A percentile compares a stretch with the other conserved stretches of the same genome.
phyloP scores from a whole-genome alignment of 2,888 invertebrate species.

The Laspeyria flexula region DNA sequence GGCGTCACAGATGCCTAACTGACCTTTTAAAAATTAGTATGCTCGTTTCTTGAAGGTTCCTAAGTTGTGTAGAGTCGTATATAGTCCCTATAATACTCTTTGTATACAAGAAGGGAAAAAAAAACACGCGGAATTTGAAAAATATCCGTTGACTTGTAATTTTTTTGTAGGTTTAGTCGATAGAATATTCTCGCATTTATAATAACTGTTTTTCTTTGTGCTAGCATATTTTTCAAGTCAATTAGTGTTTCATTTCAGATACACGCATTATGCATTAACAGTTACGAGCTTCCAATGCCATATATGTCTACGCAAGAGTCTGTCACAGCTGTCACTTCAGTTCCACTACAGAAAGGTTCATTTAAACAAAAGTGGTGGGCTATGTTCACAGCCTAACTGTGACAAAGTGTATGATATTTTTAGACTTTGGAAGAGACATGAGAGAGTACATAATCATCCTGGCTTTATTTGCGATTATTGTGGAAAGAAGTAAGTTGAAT shows the following conservation, averaged over 20 bases:
- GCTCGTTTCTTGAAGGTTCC: too few species aligned
- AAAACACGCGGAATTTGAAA: too few species aligned
- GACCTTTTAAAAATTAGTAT: too few species aligned
- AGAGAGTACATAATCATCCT: slow-evolving; percentile 41
- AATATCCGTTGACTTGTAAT: too few species aligned
- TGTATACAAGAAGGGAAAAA: too few species aligned
- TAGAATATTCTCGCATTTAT: too few species aligned
- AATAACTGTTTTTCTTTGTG: too few species aligned
- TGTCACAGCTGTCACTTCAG: slow-evolving; percentile 43
- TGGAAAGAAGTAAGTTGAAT: slow-evolving; percentile 53
- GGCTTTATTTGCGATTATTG: slow-evolving; percentile 60
- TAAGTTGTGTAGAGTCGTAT: too few species aligned
- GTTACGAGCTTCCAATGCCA: slow-evolving; percentile 47
- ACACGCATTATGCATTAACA: slow-evolving; percentile 38
- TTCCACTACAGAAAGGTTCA: slow-evolving; percentile 66
- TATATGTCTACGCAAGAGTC: slow-evolving; percentile 44
- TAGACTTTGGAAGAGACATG: slow-evolving; percentile 54
- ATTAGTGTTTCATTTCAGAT: slow-evolving; percentile 43
- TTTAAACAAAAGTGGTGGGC: slow-evolving; percentile 58
- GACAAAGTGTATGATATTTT: slow-evolving; percentile 45
- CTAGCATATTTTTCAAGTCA: too few species aligned
- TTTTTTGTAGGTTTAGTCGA: too few species aligned
- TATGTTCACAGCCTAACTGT: slow-evolving; percentile 51
- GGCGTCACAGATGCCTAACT: too few species aligned
- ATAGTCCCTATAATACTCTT: too few species aligned